These are phyloP conservation scores for Pelecanoides urinatrix DNA, from an alignment of 2,113 vertebrate genomes.

Conservation along the genomic window DNA sequence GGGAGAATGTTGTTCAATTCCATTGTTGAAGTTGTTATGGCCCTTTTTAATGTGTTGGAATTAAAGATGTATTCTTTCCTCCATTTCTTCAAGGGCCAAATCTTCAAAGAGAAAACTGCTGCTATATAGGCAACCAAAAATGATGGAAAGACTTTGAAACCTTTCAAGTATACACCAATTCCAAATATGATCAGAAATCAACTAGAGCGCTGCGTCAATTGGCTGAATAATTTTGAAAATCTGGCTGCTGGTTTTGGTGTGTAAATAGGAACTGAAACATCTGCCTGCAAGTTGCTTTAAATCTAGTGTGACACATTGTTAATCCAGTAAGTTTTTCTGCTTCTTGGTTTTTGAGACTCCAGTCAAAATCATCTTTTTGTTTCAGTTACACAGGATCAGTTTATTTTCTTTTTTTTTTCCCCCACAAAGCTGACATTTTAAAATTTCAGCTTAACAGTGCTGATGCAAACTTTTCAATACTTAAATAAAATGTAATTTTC, in stretches of 20 bases:
- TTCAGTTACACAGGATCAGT: neutral
- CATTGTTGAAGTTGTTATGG: neutral
- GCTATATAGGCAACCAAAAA: neutral
- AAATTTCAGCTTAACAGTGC: neutral
- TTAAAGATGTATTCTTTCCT: neutral
- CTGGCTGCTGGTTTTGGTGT: neutral
- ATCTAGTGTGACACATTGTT: neutral
- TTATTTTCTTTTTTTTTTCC: neutral
- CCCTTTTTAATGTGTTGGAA: neutral
- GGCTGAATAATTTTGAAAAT: neutral
- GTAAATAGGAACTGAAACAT: neutral
- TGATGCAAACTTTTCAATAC: neutral
- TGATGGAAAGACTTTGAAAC: neutral
- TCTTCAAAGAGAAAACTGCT: neutral
- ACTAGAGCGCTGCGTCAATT: neutral
- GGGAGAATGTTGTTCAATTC: neutral
- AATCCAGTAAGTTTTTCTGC: neutral
- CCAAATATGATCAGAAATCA: neutral
- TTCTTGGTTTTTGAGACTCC: neutral
- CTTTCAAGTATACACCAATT: neutral
- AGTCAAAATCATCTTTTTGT: neutral
- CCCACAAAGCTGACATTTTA: neutral
- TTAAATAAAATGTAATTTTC: neutral
- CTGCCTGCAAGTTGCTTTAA: neutral
- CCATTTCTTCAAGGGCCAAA: neutral